These are phyloP conservation scores for Labeo catla DNA, from an alignment of 2,113 vertebrate species.

Conservation along the genomic window DNA sequence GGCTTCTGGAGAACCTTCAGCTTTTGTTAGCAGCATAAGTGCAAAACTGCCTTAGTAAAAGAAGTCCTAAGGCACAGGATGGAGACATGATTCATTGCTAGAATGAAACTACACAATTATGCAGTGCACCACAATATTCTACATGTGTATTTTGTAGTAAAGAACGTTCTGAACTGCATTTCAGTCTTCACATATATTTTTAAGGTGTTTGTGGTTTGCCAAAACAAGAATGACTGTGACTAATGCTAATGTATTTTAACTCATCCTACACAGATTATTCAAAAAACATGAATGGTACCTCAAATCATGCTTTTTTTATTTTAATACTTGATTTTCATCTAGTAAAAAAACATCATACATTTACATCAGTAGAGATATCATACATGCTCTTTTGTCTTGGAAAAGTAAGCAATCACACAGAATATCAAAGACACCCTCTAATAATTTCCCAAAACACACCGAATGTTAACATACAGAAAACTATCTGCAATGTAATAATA, in stretches of 20 bases:
- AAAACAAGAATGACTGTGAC: not conserved
- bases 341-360: not conserved
- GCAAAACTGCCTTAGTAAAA: not conserved
- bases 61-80: not conserved
- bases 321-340: not conserved
- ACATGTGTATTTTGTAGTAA: not conserved
- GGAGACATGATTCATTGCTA: not conserved
- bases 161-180: not conserved
- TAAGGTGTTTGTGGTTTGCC: not conserved
- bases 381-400: not conserved
- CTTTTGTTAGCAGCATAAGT: slow-evolving; percentile 28
- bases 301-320: not conserved
- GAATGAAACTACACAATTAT: not conserved
- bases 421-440: not conserved
- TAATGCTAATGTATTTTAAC: not conserved
- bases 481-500: no score
- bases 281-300: not conserved
- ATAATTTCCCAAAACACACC: no score
- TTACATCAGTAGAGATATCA: not conserved
- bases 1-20: slow-evolving; percentile 32
- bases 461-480: no score
- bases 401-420: not conserved
- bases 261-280: not conserved
- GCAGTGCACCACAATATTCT: not conserved
- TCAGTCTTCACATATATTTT: not conserved